Base-by-base conservation (phyloP, 2,888 invertebrate genomes). In the Megastigmus dorsalis region DNA sequence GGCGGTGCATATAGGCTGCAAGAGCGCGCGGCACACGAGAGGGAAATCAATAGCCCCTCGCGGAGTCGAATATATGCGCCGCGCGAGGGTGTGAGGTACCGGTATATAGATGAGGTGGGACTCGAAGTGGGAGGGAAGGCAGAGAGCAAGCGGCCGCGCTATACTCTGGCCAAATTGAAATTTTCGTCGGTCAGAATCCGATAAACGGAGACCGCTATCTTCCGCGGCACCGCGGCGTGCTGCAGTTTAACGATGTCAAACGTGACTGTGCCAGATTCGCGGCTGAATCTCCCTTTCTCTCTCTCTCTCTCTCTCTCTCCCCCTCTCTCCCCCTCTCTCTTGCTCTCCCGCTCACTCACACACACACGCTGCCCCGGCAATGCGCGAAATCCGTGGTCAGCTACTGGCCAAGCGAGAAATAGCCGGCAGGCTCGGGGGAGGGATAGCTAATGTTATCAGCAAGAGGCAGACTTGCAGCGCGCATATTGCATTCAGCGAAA, bases 391-490 rank as follows among this genome's bases (percentile, higher is more conserved):
- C 77, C 68, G 77, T 54, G 77, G 77, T 75, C 74, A 76, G 76
- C 74, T 68, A 54, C 67, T 73, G 67, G 7, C 30, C 59, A 33
- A 60, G 59, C 72, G 48, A 65, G 72, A 72, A 72, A 72, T 72
- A 63, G 60, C 50, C 36, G 15, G 36, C 7, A 15, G 36, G 50
- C 13, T 13, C 48, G 15, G 28, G 30, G 45, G 65, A 71, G 76
- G 59, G 79, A 79, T 77, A 79, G 76, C 73, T 79, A 74, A 79
- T 79, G 81, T 82, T 82, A 82, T 83, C 83, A 80, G 77, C 74
- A 62, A 43, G 75, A 74, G 72, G 75, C 81, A 83, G 80, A 68
- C 80, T 74, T 65, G n/a, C n/a, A n/a, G n/a, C n/a, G 75, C 43
- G 30, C 57, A 41, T 50, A 65, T 65, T 48, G 54, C 57, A 71